Conservation (phyloP, 2,113 vertebrate genomes). For the Mola mola region DNA sequence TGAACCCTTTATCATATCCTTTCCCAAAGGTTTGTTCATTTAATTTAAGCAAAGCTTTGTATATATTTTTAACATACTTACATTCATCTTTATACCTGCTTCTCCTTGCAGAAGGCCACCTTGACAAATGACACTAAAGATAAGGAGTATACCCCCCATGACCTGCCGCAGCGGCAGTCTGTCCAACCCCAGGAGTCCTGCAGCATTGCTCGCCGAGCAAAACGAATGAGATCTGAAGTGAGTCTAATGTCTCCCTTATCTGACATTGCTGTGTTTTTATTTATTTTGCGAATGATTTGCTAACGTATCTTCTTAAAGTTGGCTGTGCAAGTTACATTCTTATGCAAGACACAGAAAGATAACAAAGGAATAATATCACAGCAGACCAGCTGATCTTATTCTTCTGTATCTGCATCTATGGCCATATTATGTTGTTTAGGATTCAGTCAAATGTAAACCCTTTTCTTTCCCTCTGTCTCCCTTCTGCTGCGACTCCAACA, state of each 20-base stretch:
- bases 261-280: not conserved
- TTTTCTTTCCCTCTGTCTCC: not conserved
- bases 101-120: conserved; percentile 85
- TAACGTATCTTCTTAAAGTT: not conserved
- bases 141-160: conserved; percentile 96
- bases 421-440: too few species aligned
- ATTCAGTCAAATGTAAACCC: not conserved
- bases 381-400: not conserved
- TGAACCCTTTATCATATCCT: too few species aligned
- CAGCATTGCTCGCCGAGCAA: conserved; percentile 90
- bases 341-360: not conserved
- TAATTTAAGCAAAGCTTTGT: too few species aligned
- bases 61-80: too few species aligned
- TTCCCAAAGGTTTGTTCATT: too few species aligned
- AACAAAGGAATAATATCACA: not conserved
- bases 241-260: conserved; percentile 39
- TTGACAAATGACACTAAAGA: conserved; percentile 93
- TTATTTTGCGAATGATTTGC: too few species aligned
- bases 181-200: conserved; percentile 88
- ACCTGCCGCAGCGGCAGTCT: conserved; percentile 93
- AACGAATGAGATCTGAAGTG: conserved; percentile 92
- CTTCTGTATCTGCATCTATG: too few species aligned
- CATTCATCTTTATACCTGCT: not conserved
- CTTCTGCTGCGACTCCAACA: conserved; percentile 25
- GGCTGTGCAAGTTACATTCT: not conserved